Evolutionary conservation across 2,113 vertebrate genomes (phyloP), one percentile per base, ranked within the genome.

Genomic region (Rhea americana): DNA sequence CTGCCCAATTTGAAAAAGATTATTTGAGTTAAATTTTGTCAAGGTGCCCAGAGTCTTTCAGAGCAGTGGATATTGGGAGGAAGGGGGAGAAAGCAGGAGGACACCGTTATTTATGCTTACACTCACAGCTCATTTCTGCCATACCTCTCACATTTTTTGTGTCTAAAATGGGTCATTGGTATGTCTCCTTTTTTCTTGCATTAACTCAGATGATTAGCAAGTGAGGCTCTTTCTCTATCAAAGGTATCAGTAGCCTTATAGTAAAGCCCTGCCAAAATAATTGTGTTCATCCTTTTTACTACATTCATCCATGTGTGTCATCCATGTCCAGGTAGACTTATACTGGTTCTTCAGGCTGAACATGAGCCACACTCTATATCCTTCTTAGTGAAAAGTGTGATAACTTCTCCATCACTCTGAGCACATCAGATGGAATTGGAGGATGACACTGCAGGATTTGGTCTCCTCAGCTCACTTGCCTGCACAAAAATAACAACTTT

Each of bases 21-120:
- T 90, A 47, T 85, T 91, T 51, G 37, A 89, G n/a, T 67, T 83
- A 85, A 84, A 72, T 72, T 75, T 94, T 93, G 76, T 86, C 87
- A 85, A 71, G 80, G 39, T 78, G 73, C 48, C 85, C 80, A 61
- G 63, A 87, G 30, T 8, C 62, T 77, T 87, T 73, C 66, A 91
- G 47, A 78, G 66, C 24, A 82, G 24, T 68, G 84, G 71, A 11
- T 43, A 17, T 75, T 70, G 55, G 32, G 28, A 53, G 55, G 55
- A 30, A 47, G 17, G 32, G 3, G 2, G 7, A 16, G 25, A 11
- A 62, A 71, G 87, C 53, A 82, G 78, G 53, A 6, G 4, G 22
- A 50, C 26, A 47, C 11, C 89, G 20, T 50, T 65, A 66, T 76
- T 91, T 78, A 58, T 11, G 7, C 11, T 10, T 56, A 43, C 32